Evolutionary conservation across 2,888 invertebrate genomes (phyloP), one percentile per base, ranked within the genome.

Genomic region (Aethes cnicana): DNA sequence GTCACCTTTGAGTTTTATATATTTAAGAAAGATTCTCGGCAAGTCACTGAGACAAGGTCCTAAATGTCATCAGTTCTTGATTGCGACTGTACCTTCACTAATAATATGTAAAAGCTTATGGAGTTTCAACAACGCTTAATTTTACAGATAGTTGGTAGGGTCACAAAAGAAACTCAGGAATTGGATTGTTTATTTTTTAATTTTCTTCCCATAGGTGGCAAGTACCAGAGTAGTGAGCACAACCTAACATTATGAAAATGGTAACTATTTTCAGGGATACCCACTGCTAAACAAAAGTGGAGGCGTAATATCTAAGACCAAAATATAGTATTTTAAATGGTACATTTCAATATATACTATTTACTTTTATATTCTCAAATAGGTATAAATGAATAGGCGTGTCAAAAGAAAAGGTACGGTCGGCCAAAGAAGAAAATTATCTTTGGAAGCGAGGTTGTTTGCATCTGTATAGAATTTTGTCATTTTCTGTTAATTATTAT

Each of bases 261-360:
- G 88, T 89, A 89, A 89, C 88, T 89, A 86, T 85, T 84, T 75
- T 81, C 84, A 86, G 88, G 88, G 88, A 87, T 77, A 77, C 76
- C 68, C 79, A 84, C 80, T 74, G 76, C 76, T 79, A 74, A 68
- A 67, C 60, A 61, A 67, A 63, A 53, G 36, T 49, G 43, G 18
- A 16, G 23, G 25, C 30, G 52, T 39, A 52, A 44, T 39, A 33
- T 39, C 52, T 52, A 39, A 46, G 52, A 52, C 46, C 50, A 46
- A 52, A 52, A 37, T 23, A 41, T 21, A 50, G 20, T 18, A 12
- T 14, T 55, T 43, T 28, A 26, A 20, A 41, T 11, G 54, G 54
- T 48, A 52, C 23, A 43, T 49, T 47, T 37, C 23, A 42, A 56
- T 52, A 55, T 56, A 44, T 62, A 42, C 42, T 33, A 44, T 18